These are phyloP conservation scores for Drosophila carrolli DNA, from an alignment of 1,140 invertebrate species.

Conservation along the genomic window DNA sequence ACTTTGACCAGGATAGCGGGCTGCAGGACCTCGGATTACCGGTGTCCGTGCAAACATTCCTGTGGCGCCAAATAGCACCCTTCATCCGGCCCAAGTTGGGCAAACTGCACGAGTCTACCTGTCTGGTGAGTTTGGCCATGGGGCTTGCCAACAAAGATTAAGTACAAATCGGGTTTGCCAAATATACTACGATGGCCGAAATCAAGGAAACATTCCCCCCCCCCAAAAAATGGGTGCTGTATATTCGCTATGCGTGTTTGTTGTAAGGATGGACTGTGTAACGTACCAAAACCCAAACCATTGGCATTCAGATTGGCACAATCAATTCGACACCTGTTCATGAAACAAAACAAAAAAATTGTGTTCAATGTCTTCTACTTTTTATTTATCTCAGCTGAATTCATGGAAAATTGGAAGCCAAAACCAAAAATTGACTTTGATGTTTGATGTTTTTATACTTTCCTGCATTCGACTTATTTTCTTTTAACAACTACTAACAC, in stretches of 20 bases:
- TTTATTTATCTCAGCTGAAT: conserved; percentile 36
- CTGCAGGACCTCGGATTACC: conserved; percentile 92
- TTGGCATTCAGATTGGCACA: conserved; percentile 53
- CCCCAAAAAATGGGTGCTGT: conserved; percentile 53
- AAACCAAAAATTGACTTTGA: conserved; percentile 20
- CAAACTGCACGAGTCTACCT: conserved; percentile 98
- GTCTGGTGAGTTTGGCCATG: conserved; percentile 91
- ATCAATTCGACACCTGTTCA: neutral
- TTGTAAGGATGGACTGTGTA: conserved; percentile 74
- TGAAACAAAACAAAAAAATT: conserved; percentile 7
- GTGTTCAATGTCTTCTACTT: conserved; percentile 58
- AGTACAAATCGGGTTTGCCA: conserved; percentile 3
- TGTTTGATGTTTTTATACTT: conserved; percentile 57
- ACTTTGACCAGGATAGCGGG: conserved; percentile 86
- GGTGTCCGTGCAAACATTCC: conserved; percentile 98
- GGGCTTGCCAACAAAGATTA: conserved; percentile 6
- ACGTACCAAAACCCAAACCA: conserved; percentile 16
- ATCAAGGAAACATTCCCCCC: neutral
- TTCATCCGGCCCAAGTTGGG: conserved; percentile 96
- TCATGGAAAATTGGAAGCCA: conserved; percentile 17
- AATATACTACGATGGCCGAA: conserved; percentile 11
- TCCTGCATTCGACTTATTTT: conserved; percentile 45
- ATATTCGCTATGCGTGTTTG: conserved; percentile 80
- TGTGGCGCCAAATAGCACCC: conserved; percentile 98
- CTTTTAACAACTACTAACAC: conserved; percentile 58